Percentiles rank a stretch among this genome's conserved stretches.
Evolutionary conservation across 2,797 vertebrate genomes (phyloP).

Genomic region (Ateles fusciceps): DNA sequence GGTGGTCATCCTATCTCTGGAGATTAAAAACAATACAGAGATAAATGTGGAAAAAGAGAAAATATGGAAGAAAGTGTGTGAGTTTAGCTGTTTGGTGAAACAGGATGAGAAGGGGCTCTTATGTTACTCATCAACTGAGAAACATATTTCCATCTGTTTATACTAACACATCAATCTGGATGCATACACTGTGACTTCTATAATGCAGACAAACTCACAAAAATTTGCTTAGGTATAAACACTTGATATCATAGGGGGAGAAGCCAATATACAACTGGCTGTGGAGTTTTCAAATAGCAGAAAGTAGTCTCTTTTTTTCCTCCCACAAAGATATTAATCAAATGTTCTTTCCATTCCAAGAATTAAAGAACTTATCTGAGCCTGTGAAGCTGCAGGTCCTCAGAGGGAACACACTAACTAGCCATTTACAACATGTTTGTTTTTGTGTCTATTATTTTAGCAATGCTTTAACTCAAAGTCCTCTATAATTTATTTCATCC

Average conservation of each 20-base stretch:
- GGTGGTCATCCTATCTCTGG: slow-evolving; percentile 39
- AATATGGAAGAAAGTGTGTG: slow-evolving; percentile 14
- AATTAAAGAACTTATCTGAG: background rate
- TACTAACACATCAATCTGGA: background rate
- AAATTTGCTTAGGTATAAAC: slow-evolving; percentile 5
- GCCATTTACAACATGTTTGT: background rate
- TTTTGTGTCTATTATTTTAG: background rate
- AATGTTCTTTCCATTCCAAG: background rate
- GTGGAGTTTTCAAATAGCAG: background rate
- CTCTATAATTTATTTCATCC: background rate
- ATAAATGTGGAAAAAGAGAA: slow-evolving; percentile 28
- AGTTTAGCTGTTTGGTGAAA: slow-evolving; percentile 55
- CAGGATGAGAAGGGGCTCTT: slow-evolving; percentile 10
- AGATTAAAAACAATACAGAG: slow-evolving; percentile 59
- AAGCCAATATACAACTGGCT: background rate
- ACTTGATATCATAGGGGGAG: background rate
- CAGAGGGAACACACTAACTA: background rate
- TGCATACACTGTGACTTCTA: background rate
- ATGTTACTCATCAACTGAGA: slow-evolving; percentile 51
- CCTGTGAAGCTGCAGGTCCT: background rate
- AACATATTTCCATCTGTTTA: slow-evolving; percentile 47
- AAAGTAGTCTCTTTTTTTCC: background rate
- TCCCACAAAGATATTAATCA: background rate
- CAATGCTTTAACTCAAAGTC: background rate
- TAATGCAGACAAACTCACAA: slow-evolving; percentile 7